These are phyloP conservation scores for Cryptus viduatorius DNA, from an alignment of 2,888 invertebrate species.

Conservation along the genomic window DNA sequence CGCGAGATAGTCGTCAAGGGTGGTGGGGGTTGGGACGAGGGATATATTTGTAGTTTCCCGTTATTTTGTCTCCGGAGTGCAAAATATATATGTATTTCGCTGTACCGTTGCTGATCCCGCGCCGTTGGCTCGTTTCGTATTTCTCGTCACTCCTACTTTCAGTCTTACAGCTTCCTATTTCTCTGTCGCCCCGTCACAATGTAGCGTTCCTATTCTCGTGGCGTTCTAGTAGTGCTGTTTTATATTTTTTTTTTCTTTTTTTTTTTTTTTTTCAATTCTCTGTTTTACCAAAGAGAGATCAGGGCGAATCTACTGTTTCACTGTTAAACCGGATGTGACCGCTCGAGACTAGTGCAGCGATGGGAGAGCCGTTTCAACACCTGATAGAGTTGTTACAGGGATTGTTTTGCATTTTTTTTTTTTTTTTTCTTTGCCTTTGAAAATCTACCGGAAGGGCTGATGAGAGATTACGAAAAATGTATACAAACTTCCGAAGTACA, in stretches of 20 bases:
- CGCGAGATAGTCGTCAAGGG: conserved; percentile 8
- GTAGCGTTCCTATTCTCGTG: not conserved
- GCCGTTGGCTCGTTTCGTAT: conserved; percentile 25
- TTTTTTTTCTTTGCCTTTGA: not conserved
- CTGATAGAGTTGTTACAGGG: not conserved
- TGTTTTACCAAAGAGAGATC: conserved; percentile 10
- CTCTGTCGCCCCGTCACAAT: not conserved
- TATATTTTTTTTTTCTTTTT: conserved; percentile 17
- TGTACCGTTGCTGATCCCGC: conserved; percentile 5
- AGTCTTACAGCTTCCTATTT: not conserved
- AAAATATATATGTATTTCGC: conserved; percentile 44
- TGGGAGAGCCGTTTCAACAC: not conserved
- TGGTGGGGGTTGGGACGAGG: not conserved
- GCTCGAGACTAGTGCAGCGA: not conserved
- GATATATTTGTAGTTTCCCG: conserved; percentile 55
- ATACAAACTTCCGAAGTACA: not conserved
- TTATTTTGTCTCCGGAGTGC: conserved; percentile 50
- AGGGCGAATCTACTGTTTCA: conserved; percentile 27
- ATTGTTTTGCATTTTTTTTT: not conserved
- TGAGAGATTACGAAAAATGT: not conserved
- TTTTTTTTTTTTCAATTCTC: not conserved
- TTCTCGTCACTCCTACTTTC: conserved; percentile 10
- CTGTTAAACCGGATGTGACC: conserved; percentile 35
- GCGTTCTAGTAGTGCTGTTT: not conserved
- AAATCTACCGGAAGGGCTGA: not conserved